Evolutionary conservation across 1,140 invertebrate species (phyloP).

Genomic region (Panulirus ornatus): DNA sequence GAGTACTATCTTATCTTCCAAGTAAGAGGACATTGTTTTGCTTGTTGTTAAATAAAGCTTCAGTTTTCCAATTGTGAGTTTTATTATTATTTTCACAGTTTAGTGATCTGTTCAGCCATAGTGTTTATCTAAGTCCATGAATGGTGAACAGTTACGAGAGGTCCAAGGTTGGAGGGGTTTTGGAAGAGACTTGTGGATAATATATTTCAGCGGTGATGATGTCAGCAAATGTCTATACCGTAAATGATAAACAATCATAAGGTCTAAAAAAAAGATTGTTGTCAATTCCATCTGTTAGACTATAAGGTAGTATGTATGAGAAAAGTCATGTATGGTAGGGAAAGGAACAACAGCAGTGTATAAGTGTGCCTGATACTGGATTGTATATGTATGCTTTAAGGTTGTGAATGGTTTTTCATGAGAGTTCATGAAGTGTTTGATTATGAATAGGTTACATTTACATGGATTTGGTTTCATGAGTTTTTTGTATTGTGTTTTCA

Average conservation of each 20-base stretch:
- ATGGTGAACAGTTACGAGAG: not conserved
- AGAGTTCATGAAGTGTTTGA: not conserved
- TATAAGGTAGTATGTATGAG: not conserved
- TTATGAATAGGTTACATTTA: not conserved
- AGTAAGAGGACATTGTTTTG: too few species aligned
- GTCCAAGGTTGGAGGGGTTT: not conserved
- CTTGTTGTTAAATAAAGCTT: too few species aligned
- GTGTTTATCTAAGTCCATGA: not conserved
- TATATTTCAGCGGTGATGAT: not conserved
- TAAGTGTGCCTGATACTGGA: not conserved
- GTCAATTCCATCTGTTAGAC: not conserved
- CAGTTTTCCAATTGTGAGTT: not conserved
- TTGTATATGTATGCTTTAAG: not conserved
- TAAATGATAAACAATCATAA: not conserved
- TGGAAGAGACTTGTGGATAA: not conserved
- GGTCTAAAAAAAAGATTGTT: not conserved
- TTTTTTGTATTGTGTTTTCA: not conserved
- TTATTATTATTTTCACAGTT: not conserved
- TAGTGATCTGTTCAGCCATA: not conserved
- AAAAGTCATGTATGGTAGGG: not conserved
- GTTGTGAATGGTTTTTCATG: not conserved
- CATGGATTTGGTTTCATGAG: not conserved
- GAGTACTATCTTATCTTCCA: not conserved
- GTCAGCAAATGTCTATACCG: not conserved
- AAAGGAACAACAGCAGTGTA: not conserved